Evolutionary conservation across 92 coral and sea anemone species (phyloP).

Genomic region (Epizoanthus rinbou): DNA sequence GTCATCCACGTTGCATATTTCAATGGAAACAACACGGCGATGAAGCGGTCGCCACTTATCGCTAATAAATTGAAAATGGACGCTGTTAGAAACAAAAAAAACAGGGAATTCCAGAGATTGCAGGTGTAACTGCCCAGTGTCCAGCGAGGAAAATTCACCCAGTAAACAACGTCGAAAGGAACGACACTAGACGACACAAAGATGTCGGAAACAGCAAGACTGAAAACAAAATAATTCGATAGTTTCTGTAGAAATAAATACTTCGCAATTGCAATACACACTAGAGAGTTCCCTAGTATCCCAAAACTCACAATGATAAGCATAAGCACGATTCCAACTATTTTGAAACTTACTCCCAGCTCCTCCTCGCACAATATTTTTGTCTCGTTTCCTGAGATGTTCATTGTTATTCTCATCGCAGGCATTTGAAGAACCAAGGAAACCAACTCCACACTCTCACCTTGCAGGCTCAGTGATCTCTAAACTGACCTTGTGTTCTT

Average conservation of each 20-base stretch:
- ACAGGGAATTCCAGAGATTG: conserved; percentile 82
- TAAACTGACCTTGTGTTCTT: too few species aligned
- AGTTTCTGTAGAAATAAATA: conserved; percentile 59
- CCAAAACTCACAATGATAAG: conserved; percentile 49
- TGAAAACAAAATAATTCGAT: conserved; percentile 67
- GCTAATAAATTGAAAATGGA: conserved; percentile 75
- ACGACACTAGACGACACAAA: conserved; percentile 65
- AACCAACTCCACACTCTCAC: too few species aligned
- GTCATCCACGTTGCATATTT: conserved; percentile 71
- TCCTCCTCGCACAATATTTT: conserved; percentile 54
- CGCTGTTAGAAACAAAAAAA: conserved; percentile 77
- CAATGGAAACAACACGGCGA: conserved; percentile 89
- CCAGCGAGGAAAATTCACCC: conserved; percentile 84
- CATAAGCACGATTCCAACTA: conserved; percentile 69
- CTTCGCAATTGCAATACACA: conserved; percentile 62
- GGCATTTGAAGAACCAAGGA: neutral
- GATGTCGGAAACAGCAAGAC: conserved; percentile 80
- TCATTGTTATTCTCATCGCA: conserved; percentile 25
- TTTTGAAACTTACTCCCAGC: conserved; percentile 56
- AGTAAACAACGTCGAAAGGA: conserved; percentile 80
- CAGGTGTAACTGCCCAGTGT: conserved; percentile 66
- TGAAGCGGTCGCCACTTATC: conserved; percentile 85
- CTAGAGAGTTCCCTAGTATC: conserved; percentile 69
- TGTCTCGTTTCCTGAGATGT: conserved; percentile 33
- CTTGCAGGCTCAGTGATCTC: too few species aligned